Percentiles rank a stretch among this genome's conserved stretches.
phyloP scores from a whole-genome alignment of 2,888 invertebrate genomes.

The Synanthedon myopaeformis region DNA sequence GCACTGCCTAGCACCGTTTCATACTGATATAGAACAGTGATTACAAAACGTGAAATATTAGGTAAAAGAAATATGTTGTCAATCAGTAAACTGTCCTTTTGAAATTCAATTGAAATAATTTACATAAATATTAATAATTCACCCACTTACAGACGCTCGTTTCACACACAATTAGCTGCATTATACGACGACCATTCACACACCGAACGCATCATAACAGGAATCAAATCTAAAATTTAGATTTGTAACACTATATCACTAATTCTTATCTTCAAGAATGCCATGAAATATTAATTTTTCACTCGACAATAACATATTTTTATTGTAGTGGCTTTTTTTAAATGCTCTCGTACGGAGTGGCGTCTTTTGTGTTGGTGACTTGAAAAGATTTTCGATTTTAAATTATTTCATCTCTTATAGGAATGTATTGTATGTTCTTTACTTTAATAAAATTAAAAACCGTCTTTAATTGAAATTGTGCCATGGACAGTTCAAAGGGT shows the following conservation, averaged over 20 bases:
- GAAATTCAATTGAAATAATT: constrained; percentile 24
- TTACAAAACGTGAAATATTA: neutral
- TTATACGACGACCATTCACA: constrained; percentile 45
- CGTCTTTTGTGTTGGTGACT: constrained; percentile 14
- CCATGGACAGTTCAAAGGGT: constrained; percentile 28
- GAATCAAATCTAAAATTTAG: constrained; percentile 57
- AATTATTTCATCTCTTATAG: constrained; percentile 12
- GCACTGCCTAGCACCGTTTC: too few species aligned
- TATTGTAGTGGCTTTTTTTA: constrained; percentile 54
- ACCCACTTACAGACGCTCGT: constrained; percentile 23
- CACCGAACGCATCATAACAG: constrained; percentile 29
- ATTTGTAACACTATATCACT: constrained; percentile 55
- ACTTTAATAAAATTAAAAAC: constrained; percentile 43
- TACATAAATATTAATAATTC: constrained; percentile 56
- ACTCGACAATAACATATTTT: constrained; percentile 49
- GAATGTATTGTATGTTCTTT: constrained; percentile 6
- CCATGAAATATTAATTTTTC: constrained; percentile 56
- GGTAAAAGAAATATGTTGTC: constrained; percentile 11
- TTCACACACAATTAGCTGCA: constrained; percentile 68
- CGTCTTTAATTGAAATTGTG: constrained; percentile 15
- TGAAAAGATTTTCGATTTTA: constrained; percentile 12
- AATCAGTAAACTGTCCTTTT: constrained; percentile 23
- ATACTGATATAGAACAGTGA: too few species aligned
- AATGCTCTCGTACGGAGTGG: constrained; percentile 17
- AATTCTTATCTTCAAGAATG: constrained; percentile 44